These are phyloP conservation scores for Mythimna impura DNA, from an alignment of 2,888 invertebrate genomes.

Conservation along the genomic window DNA sequence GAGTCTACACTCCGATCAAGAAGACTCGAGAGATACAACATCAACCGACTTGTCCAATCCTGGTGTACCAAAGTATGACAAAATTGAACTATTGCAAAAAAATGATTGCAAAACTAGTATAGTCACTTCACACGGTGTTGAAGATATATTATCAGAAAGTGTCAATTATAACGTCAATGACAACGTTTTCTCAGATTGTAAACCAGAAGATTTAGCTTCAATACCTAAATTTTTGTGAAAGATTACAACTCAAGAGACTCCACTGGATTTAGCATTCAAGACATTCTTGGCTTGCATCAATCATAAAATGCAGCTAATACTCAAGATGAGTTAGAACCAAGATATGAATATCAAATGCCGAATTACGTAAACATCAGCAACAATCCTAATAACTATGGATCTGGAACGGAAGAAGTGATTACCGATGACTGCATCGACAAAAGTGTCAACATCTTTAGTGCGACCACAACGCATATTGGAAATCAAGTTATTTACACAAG, in stretches of 20 bases:
- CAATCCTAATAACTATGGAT: constrained; percentile 81
- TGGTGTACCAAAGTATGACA: constrained; percentile 67
- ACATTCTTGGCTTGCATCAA: constrained; percentile 86
- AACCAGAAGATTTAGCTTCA: constrained; percentile 78
- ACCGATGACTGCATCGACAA: constrained; percentile 76
- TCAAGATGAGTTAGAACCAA: constrained; percentile 78
- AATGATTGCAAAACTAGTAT: constrained; percentile 70
- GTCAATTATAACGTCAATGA: constrained; percentile 74
- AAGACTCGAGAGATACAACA: constrained; percentile 78
- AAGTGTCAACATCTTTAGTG: constrained; percentile 70
- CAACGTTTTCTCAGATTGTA: constrained; percentile 77
- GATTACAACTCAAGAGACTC: constrained; percentile 89
- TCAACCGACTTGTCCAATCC: constrained; percentile 77
- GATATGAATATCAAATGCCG: constrained; percentile 83
- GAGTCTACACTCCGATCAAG: constrained; percentile 78
- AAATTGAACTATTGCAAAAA: constrained; percentile 66
- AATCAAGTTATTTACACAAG: constrained; percentile 79
- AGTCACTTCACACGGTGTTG: constrained; percentile 83
- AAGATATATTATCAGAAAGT: constrained; percentile 84
- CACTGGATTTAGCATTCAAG: constrained; percentile 87
- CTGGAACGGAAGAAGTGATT: constrained; percentile 78
- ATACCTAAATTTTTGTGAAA: constrained; percentile 79
- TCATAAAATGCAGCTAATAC: constrained; percentile 73
- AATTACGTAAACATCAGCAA: constrained; percentile 85
- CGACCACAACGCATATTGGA: constrained; percentile 69